Evolutionary conservation across 2,797 vertebrate species (phyloP).

Genomic region (Xenentodon cancila): DNA sequence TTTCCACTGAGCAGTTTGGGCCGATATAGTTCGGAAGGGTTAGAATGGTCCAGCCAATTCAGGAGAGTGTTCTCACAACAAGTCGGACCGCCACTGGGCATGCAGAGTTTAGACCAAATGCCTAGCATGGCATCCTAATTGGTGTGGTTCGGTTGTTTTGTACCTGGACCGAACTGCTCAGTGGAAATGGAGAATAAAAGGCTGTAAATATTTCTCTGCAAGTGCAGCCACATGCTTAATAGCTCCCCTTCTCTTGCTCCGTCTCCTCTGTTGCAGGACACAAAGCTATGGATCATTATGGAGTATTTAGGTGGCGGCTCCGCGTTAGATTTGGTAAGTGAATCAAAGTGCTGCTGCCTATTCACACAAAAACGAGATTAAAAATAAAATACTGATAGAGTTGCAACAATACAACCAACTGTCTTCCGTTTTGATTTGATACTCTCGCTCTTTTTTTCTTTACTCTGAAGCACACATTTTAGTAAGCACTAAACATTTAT

Average conservation of each 20-base stretch:
- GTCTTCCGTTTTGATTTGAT: background rate
- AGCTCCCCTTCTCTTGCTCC: conserved; percentile 14
- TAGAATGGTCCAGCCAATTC: no score
- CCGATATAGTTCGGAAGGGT: no score
- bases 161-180: no score
- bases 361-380: background rate
- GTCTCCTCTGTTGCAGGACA: conserved; percentile 82
- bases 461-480: background rate
- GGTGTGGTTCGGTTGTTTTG: no score
- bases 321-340: conserved; percentile 93
- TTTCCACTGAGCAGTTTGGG: no score
- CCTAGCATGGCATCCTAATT: no score
- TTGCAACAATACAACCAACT: background rate
- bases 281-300: conserved; percentile 99
- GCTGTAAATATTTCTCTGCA: conserved; percentile 1
- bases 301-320: conserved; percentile 98
- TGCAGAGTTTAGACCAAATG: no score
- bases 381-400: background rate
- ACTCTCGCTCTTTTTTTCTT: background rate
- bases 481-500: background rate
- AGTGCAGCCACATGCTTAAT: conserved; percentile 1
- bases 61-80: no score
- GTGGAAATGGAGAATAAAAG: background rate
- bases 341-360: background rate
- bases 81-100: no score